phyloP scores from a whole-genome alignment of 2,888 invertebrate species.

The Mythimna pallens region DNA sequence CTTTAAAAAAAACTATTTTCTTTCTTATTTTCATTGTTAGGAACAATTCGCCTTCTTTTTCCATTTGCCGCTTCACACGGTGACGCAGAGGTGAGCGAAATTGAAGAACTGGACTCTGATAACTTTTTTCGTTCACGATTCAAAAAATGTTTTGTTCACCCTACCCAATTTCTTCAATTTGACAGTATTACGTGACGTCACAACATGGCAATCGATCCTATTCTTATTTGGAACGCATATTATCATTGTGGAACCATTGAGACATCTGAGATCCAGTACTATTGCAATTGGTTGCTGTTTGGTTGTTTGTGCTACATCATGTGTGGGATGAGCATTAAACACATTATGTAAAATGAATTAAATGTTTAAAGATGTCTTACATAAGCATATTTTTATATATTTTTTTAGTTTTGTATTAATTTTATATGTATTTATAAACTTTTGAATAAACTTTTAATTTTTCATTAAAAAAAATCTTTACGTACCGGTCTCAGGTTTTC shows the following conservation, averaged over 20 bases:
- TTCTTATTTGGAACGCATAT: too few species aligned
- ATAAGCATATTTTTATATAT: not conserved
- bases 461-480: not conserved
- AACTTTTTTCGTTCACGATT: too few species aligned
- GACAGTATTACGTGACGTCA: too few species aligned
- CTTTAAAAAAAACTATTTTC: too few species aligned
- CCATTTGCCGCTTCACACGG: too few species aligned
- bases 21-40: too few species aligned
- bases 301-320: not conserved
- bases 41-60: too few species aligned
- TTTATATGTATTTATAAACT: not conserved
- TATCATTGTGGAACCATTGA: not conserved
- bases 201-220: too few species aligned
- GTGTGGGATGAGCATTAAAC: not conserved
- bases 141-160: too few species aligned
- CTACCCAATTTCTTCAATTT: too few species aligned
- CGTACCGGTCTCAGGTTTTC: not conserved
- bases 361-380: not conserved
- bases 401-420: slow-evolving; percentile 2
- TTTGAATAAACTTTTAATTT: not conserved
- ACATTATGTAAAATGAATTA: not conserved
- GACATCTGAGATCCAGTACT: not conserved
- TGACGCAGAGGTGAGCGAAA: too few species aligned
- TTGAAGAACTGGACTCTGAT: too few species aligned
- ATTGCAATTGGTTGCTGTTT: not conserved